phyloP scores from a whole-genome alignment of 2,888 invertebrate genomes.

The Andrena fulva region DNA sequence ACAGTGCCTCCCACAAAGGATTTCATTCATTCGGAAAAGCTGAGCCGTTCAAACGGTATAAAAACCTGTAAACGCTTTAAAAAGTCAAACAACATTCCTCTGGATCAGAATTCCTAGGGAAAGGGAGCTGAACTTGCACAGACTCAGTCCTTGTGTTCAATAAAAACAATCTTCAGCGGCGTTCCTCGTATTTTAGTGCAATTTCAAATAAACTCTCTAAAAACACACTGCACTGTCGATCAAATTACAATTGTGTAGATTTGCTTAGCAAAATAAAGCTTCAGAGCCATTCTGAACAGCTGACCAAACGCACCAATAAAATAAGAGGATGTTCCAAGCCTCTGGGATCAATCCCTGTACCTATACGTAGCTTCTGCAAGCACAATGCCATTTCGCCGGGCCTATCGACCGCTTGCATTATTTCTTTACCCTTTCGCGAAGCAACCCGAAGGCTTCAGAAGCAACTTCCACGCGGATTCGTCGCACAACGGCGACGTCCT shows the following conservation, averaged over 20 bases:
- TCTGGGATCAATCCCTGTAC: conserved; percentile 1
- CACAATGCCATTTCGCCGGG: conserved; percentile 26
- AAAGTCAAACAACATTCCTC: neutral
- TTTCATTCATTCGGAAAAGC: conserved; percentile 13
- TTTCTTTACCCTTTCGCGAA: conserved; percentile 21
- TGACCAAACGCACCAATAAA: neutral
- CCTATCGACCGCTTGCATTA: conserved; percentile 21
- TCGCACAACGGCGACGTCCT: neutral
- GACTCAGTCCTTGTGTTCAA: neutral
- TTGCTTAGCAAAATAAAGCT: too few species aligned
- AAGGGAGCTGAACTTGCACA: neutral
- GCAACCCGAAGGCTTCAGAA: conserved; percentile 11
- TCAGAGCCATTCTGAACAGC: too few species aligned
- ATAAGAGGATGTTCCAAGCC: neutral
- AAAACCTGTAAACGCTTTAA: conserved; percentile 15
- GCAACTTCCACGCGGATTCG: conserved; percentile 5
- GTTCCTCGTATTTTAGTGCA: neutral
- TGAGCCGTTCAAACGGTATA: neutral
- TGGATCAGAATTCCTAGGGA: neutral
- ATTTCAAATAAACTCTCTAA: neutral
- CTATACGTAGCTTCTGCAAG: conserved; percentile 12
- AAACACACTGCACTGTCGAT: neutral
- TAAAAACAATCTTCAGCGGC: neutral
- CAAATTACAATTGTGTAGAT: neutral
- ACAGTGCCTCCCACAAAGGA: conserved; percentile 4